Conservation (phyloP, 2,888 invertebrate species). For the Amphipoea oculea region DNA sequence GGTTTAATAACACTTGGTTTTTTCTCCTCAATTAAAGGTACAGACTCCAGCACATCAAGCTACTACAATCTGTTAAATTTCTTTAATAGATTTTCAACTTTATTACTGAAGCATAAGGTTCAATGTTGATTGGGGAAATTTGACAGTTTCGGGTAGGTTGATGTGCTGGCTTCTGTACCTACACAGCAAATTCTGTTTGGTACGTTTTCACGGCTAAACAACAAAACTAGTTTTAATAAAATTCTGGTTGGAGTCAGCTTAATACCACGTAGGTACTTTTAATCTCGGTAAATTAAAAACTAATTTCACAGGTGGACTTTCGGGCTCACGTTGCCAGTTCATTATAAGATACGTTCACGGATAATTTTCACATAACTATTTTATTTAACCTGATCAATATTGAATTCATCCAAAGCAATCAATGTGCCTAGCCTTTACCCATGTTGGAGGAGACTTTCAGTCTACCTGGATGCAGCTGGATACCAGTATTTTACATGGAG, state of each 20-base stretch:
- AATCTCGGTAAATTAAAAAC: constrained; percentile 14
- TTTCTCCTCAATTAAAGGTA: background rate
- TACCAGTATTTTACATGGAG: too few relatives aligned
- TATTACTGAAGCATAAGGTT: too few relatives aligned
- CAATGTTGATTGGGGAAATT: too few relatives aligned
- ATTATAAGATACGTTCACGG: background rate
- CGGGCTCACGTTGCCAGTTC: background rate
- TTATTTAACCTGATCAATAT: background rate
- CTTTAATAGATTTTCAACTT: too few relatives aligned
- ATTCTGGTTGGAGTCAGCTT: background rate
- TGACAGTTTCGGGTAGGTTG: too few relatives aligned
- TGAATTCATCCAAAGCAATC: background rate
- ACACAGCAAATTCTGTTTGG: background rate
- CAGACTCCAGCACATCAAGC: too few relatives aligned
- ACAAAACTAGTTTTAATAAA: constrained; percentile 11
- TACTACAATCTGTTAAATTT: too few relatives aligned
- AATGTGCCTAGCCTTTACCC: too few relatives aligned
- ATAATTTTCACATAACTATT: background rate
- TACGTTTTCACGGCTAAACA: background rate
- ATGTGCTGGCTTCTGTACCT: background rate
- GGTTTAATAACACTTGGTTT: background rate
- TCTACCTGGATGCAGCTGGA: too few relatives aligned
- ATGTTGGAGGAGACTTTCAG: background rate
- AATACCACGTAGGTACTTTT: background rate
- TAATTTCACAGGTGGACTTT: constrained; percentile 8